Base-by-base conservation (phyloP, 2,888 invertebrate genomes). In the Drosophila mimica region DNA sequence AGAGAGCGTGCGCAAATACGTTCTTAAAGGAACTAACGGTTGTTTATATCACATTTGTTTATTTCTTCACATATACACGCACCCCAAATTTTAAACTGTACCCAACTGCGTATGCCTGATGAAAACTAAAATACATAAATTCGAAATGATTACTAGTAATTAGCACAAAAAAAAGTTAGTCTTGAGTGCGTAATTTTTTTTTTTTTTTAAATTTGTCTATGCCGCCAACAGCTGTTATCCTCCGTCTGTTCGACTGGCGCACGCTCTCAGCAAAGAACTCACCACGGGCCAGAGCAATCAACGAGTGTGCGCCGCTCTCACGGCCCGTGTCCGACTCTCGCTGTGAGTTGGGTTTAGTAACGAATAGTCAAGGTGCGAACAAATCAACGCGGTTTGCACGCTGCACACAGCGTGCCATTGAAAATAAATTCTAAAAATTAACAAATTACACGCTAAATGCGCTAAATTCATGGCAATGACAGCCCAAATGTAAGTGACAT, bases 381-480 rank as follows among this genome's bases (percentile, higher is more conserved):
- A 88, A 87, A 91, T 90, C 91, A 82, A 87, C 89, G 90, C 90
- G 89, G 90, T 89, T 87, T 82, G 82, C 90, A 89, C 85, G 82
- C 90, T 82, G 80, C 71, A 81, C 78, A 82, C 80, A 71, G 71
- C 69, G 75, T 76, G 89, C 60, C 68, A 78, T 72, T 56, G 73
- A 83, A 88, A 88, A 83, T 79, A 82, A 88, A 75, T 89, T 71
- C 49, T 54, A 65, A 88, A 83, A 81, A 83, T 79, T 87, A 77
- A 17, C 62, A 79, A 88, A 83, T 48, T 52, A 58, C 30, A 33
- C 52, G 70, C 63, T 62, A 71, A 77, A 68, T 75, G 52, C 56
- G 54, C 40, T 36, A 69, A 89, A 66, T 54, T 33, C 17, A 34
- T 33, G 36, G 28, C 36, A 71, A n/a, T 28, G 52, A 33, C 33